Percentiles rank a stretch among this genome's conserved stretches.
Evolutionary conservation across 2,113 vertebrate species (phyloP).

Genomic region (Ondatra zibethicus): DNA sequence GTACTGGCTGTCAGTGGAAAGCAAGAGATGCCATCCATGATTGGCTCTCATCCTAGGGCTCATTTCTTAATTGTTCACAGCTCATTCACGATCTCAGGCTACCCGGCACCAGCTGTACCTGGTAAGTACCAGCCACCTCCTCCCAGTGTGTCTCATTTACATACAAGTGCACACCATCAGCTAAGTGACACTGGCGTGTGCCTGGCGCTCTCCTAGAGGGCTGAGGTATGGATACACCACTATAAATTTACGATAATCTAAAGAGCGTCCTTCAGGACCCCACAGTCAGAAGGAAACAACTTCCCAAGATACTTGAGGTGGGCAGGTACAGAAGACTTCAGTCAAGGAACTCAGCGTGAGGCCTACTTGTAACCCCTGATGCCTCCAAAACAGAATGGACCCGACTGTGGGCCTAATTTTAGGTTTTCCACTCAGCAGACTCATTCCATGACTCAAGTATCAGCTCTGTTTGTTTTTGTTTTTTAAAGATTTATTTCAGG

Average conservation of each 20-base stretch:
- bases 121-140: not conserved
- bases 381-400: not conserved
- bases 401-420: not conserved
- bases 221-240: not conserved
- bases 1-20: not conserved
- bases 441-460: not conserved
- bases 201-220: not conserved
- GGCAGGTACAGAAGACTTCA: not conserved
- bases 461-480: not conserved
- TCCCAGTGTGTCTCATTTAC: not conserved
- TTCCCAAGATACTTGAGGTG: not conserved
- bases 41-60: not conserved
- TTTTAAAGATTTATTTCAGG: not conserved
- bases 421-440: not conserved
- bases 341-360: not conserved
- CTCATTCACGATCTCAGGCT: not conserved
- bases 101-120: not conserved
- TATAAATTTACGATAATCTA: not conserved
- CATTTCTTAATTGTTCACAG: not conserved
- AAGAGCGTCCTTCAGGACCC: not conserved
- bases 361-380: accelerated
- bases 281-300: not conserved
- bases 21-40: not conserved
- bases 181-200: not conserved
- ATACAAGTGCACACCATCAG: not conserved